These are phyloP conservation scores for Andricus quercusramuli DNA, from an alignment of 2,888 invertebrate genomes.

Conservation along the genomic window DNA sequence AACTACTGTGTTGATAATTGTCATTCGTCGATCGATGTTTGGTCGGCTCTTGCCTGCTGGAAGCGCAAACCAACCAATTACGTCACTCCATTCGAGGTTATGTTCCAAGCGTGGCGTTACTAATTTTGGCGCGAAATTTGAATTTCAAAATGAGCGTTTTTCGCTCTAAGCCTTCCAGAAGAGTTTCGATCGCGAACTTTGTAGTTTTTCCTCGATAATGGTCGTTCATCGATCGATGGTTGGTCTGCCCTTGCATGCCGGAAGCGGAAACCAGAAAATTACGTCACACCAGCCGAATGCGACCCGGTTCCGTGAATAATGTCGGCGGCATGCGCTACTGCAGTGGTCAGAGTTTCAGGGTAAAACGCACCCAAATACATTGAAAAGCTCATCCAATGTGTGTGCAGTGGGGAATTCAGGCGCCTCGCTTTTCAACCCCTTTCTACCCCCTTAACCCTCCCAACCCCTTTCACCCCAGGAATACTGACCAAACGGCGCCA, in stretches of 20 bases:
- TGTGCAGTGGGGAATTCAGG: constrained; percentile 8
- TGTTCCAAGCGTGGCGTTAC: too few species aligned
- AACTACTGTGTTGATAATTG: neutral
- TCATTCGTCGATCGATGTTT: constrained; percentile 43
- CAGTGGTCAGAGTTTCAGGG: constrained; percentile 10
- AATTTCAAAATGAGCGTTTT: neutral
- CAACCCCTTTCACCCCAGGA: neutral
- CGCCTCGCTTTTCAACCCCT: neutral
- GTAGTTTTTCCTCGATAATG: neutral
- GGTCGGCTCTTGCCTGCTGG: constrained; percentile 40
- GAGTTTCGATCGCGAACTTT: neutral
- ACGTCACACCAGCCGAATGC: constrained; percentile 52
- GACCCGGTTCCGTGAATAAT: constrained; percentile 61
- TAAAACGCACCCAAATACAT: constrained; percentile 27
- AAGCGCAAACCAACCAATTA: constrained; percentile 56
- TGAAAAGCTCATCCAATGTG: neutral
- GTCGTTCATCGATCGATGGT: constrained; percentile 43
- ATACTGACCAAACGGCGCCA: constrained; percentile 58
- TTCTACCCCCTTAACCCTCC: neutral
- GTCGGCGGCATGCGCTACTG: constrained; percentile 63
- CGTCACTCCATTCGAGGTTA: constrained; percentile 48
- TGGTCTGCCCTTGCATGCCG: constrained; percentile 37
- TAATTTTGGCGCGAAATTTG: neutral
- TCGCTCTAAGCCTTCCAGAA: neutral
- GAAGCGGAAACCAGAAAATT: constrained; percentile 56